Evolutionary conservation across 2,888 invertebrate genomes (phyloP), one percentile per base, ranked within the genome.

Genomic region (Drosophila tripunctata): DNA sequence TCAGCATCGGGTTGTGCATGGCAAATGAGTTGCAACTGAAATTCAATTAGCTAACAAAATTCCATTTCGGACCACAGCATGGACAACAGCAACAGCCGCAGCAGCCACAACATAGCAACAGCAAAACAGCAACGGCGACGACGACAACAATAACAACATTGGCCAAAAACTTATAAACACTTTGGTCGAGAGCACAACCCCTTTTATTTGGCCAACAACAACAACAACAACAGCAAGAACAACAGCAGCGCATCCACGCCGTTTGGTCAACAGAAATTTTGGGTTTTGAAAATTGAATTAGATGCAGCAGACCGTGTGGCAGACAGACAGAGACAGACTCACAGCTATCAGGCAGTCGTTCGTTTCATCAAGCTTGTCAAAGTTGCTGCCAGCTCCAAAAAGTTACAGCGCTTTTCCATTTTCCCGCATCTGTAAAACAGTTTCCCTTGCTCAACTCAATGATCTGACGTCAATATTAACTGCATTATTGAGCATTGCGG

Each of bases 21-120:
- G 78, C 80, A 87, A 86, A 85, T 83, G 79, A 83, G 87, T 87
- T 83, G 84, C 81, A 87, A 87, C 85, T 84, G 87, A 87, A 83
- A 83, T 83, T 83, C 83, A 83, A 83, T 83, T 83, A 83, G 83
- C 87, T 83, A 81, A 86, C 81, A 86, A 86, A 81, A 81, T 81
- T 81, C 78, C 87, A 81, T 80, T 81, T 86, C 57, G 77, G 71
- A 82, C 84, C 83, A 63, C 75, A 80, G 48, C 64, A 70, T 70
- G 70, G 65, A 70, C 76, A 64, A 55, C 76, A 68, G 60, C 58
- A 52, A 21, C 31, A 62, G 63, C 70, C 63, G 5, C 68, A 74
- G 50, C 57, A 74, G 74, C 71, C 63, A 44, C 67, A 66, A 31
- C 63, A 64, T 27, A 27, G 56, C 64, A 65, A 36, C 67, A 56